Base-by-base conservation (phyloP, 1,140 invertebrate species). In the Rhopalosiphum maidis region DNA sequence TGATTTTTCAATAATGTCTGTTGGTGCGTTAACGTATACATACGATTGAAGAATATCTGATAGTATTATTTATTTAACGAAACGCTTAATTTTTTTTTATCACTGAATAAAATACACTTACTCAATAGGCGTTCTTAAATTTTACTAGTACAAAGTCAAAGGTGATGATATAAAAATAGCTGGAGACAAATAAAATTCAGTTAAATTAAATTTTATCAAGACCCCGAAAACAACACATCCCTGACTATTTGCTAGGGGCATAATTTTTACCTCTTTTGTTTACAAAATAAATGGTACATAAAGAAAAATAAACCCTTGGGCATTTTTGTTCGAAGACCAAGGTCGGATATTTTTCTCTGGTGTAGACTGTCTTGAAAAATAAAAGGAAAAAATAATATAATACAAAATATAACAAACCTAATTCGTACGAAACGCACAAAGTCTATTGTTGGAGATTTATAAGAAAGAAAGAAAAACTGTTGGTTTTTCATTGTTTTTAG, bases 261-360 rank as follows among this genome's bases (percentile, higher is more conserved):
- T 86, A 30, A 86, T 86, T 86, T 86, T 86, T 43, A 86, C 85
- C 85, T 41, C 83, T 86, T 86, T 86, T 86, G 85, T 86, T 86
- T 86, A 86, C 43, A 86, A 46, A 30, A 86, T 43, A 46, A 86
- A 86, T 6, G 41, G 43, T n/a, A 51, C 48, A 51, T 51, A 86
- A 46, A 86, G 85, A 46, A 86, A 86, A 86, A n/a, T 15, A 77
- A 77, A n/a, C 85, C 85, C 18, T 30, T n/a, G 4, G 85, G 43
- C 85, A 86, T 30, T 48, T 86, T 46, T 86, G 85, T 86, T 86
- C 9, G 11, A 46, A 86, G 25, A 30, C 43, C 85, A 46, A 25
- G 11, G 23, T 41, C 25, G 37, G 85, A 46, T 86, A 46, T 86
- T 86, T 86, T 46, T 6, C 41, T 21, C 85, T 43, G 85, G 85